These are phyloP conservation scores for Schizaphis graminum DNA, from an alignment of 2,888 invertebrate genomes.

Conservation along the genomic window DNA sequence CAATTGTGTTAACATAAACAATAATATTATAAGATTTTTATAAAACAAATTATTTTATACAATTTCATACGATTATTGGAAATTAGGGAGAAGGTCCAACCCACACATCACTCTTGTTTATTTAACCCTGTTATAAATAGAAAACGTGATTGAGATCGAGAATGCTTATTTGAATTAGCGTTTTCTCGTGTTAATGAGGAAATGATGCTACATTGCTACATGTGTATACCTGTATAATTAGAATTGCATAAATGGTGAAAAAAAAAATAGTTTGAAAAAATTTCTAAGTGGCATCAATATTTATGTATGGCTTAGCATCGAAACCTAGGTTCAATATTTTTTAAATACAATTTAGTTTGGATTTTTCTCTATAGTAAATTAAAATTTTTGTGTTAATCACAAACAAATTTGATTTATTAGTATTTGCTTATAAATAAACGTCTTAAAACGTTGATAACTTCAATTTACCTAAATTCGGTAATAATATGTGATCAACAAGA, in stretches of 20 bases:
- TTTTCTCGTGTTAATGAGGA: not conserved
- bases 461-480: not conserved
- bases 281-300: no score
- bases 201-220: not conserved
- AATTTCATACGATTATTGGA: not conserved
- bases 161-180: not conserved
- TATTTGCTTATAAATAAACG: not conserved
- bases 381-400: not conserved
- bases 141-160: not conserved
- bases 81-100: not conserved
- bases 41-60: not conserved
- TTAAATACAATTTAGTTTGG: not conserved
- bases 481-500: not conserved
- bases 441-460: not conserved
- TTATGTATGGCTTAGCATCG: not conserved
- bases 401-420: not conserved
- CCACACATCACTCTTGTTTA: not conserved
- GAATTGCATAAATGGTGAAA: no score
- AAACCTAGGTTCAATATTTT: not conserved
- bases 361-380: not conserved
- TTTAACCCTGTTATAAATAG: not conserved
- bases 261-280: no score
- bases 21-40: not conserved
- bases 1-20: not conserved
- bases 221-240: not conserved